Evolutionary conservation across 2,797 vertebrate genomes (phyloP), one percentile per base, ranked within the genome.

Genomic region (Momotus momota): DNA sequence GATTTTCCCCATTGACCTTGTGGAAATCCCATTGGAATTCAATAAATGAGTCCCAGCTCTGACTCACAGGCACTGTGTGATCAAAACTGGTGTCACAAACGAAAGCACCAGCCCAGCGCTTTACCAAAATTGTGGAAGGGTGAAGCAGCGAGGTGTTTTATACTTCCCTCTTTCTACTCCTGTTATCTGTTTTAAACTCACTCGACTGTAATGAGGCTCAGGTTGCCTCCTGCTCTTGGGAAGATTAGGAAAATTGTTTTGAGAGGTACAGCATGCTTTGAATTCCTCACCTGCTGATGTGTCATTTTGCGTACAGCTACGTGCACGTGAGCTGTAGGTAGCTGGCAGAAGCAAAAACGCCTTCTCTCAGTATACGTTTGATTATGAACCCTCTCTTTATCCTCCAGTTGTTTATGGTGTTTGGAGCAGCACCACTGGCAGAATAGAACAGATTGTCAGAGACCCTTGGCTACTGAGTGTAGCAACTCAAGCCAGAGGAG

Each of bases 41-140:
- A 51, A 58, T 0, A 2, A 49, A 49, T 0, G 0, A 35, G 31
- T 93, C 43, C 31, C 45, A 85, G 10, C n/a, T 87, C 55, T 61
- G 90, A 67, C 65, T 71, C 78, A 80, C 0, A 51, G 85, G n/a
- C 6, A 3, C 49, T 61, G 29, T 31, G 20, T 21, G 57, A 94
- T 66, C 51, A 86, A 43, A 86, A 70, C 54, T 40, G 64, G 43
- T 3, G 2, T 81, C 58, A 35, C 33, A 60, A 85, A 26, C 12
- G 33, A 18, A 16, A 86, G 46, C 17, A 27, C 49, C 17, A 46
- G 29, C 48, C 80, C 66, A 67, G 57, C 41, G 23, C 27, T 48
- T n/a, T 23, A 46, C 69, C 43, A 31, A 55, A 85, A 45, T 29
- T 17, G n/a, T 69, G 89, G 52, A 55, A 87, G 60, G 62, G 38